phyloP scores from a whole-genome alignment of 2,113 vertebrate genomes.

The Neolamprologus longior region DNA sequence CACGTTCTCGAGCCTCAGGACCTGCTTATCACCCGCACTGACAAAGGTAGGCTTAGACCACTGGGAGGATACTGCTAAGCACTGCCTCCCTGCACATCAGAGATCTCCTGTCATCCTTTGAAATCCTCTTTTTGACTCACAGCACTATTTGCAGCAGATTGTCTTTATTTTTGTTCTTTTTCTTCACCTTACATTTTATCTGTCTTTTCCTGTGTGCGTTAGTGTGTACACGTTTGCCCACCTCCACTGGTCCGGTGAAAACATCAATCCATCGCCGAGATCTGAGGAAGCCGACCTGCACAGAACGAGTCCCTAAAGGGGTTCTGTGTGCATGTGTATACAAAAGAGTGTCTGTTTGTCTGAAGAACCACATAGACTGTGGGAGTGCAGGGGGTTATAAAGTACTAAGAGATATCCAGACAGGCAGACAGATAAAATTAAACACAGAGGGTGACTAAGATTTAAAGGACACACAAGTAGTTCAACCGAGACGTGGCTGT shows the following conservation, averaged over 20 bases:
- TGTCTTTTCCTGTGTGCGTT: background rate
- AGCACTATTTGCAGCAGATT: background rate
- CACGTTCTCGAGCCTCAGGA: conserved; percentile 90
- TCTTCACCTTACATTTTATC: background rate
- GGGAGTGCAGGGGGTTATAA: background rate
- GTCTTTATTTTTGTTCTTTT: background rate
- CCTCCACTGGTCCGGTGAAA: background rate
- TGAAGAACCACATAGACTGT: background rate
- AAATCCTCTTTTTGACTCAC: background rate
- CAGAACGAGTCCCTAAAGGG: background rate
- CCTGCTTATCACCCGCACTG: conserved; percentile 85
- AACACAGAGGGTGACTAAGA: background rate
- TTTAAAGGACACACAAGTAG: background rate
- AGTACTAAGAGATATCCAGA: background rate
- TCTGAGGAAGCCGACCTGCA: conserved; percentile 34
- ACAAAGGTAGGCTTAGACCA: conserved; percentile 81
- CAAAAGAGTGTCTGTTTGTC: background rate
- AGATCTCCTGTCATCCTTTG: background rate
- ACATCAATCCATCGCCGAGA: conserved; percentile 32
- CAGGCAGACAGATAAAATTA: background rate
- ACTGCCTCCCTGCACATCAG: background rate
- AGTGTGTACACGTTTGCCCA: background rate
- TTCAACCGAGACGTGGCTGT: background rate
- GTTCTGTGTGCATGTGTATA: background rate
- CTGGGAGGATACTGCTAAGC: background rate